phyloP scores from a whole-genome alignment of 2,113 vertebrate species.

The Callipepla californica region DNA sequence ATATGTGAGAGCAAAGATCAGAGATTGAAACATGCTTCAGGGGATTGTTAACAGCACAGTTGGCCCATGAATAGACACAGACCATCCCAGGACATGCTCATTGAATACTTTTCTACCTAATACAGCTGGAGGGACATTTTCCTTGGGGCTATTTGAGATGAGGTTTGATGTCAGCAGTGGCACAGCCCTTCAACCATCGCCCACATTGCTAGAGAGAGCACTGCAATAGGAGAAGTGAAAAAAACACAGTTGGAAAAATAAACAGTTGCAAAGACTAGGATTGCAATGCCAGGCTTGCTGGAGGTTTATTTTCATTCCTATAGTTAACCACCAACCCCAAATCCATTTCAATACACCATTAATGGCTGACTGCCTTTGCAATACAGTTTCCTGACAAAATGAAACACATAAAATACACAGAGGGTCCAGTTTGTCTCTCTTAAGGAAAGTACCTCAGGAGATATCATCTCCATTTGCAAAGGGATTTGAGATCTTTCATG shows the following conservation, averaged over 20 bases:
- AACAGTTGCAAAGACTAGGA: neutral
- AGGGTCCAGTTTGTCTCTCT: neutral
- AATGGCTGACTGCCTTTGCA: neutral
- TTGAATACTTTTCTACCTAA: neutral
- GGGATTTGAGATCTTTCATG: neutral
- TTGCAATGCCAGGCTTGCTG: neutral
- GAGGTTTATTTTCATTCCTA: neutral
- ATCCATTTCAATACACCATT: neutral
- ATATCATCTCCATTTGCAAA: neutral
- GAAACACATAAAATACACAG: accelerated
- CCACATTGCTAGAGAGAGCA: accelerated
- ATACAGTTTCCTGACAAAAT: neutral
- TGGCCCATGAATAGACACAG: neutral
- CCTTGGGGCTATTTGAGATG: neutral
- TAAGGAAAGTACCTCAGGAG: neutral
- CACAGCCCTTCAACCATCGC: neutral
- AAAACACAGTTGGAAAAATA: neutral
- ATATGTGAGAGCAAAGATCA: neutral
- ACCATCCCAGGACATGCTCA: neutral
- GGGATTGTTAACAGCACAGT: neutral
- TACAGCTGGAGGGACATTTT: neutral
- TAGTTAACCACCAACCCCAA: neutral
- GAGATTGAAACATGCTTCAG: neutral
- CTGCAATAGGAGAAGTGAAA: neutral
- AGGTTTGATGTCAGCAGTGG: neutral